These are phyloP conservation scores for Nymphalis io DNA, from an alignment of 1,140 invertebrate genomes.

Conservation along the genomic window DNA sequence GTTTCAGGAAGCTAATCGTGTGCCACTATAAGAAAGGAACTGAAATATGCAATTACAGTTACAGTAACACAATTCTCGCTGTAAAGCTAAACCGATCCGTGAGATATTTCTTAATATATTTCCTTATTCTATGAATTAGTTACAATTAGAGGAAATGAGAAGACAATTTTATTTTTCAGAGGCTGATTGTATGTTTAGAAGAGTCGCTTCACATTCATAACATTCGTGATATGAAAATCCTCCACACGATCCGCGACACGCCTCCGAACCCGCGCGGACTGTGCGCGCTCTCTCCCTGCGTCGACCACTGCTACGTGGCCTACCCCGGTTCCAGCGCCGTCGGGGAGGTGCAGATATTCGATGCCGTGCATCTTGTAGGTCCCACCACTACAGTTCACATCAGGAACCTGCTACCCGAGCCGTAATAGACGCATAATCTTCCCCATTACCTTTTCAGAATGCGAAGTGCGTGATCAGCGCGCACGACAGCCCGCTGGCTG, in stretches of 20 bases:
- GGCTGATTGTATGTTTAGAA: slow-evolving; percentile 98
- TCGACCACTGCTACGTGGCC: slow-evolving; percentile 95
- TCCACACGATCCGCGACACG: slow-evolving; percentile 99
- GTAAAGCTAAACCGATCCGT: slow-evolving; percentile 98
- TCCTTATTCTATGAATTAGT: slow-evolving; percentile 88
- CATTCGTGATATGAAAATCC: slow-evolving; percentile 98
- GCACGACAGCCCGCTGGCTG: slow-evolving; percentile 97
- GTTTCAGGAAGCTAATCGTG: slow-evolving; percentile 84
- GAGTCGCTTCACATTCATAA: slow-evolving; percentile 99
- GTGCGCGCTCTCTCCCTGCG: slow-evolving; percentile 93
- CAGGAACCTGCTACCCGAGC: slow-evolving; percentile 88
- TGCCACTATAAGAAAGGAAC: slow-evolving; percentile 99
- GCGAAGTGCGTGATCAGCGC: slow-evolving; percentile 98
- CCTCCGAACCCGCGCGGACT: slow-evolving; percentile 96
- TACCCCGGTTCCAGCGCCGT: slow-evolving; percentile 97
- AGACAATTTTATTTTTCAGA: slow-evolving; percentile 78
- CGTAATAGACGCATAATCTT: slow-evolving; percentile 86
- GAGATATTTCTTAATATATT: slow-evolving; percentile 71
- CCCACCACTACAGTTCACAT: slow-evolving; percentile 95
- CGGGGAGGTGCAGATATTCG: slow-evolving; percentile 99
- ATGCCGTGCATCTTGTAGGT: slow-evolving; percentile 93
- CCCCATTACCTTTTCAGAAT: slow-evolving; percentile 96
- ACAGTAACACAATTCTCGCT: slow-evolving; percentile 97
- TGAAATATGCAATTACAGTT: slow-evolving; percentile 99
- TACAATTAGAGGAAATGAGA: slow-evolving; percentile 96